A percentile compares a stretch with the other conserved stretches of the same genome.
These are phyloP conservation scores for Macaria liturata DNA, from an alignment of 2,888 invertebrate species.

Conservation along the genomic window DNA sequence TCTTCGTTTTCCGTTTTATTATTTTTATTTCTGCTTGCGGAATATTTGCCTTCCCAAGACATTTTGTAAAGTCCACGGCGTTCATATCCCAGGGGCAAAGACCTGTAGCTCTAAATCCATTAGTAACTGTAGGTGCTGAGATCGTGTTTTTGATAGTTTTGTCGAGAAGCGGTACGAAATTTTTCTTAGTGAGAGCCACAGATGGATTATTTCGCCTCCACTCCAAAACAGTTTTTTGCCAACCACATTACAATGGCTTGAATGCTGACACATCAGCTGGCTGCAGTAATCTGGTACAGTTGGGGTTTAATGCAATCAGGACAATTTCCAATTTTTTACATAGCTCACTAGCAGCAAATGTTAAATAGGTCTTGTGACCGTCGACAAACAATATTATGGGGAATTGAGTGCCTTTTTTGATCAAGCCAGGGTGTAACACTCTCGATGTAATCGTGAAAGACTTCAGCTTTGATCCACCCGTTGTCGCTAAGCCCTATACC, in stretches of 20 bases:
- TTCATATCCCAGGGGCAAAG: conserved; percentile 18
- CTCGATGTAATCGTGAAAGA: no score
- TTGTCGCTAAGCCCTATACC: no score
- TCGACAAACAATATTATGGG: no score
- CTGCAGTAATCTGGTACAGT: no score
- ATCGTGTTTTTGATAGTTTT: conserved; percentile 3
- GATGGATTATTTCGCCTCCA: no score
- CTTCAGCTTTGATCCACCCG: no score
- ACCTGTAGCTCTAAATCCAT: conserved; percentile 15
- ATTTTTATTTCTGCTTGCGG: neutral
- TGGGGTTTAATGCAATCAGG: conserved; percentile 3
- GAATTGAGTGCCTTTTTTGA: no score
- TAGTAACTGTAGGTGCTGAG: conserved; percentile 1
- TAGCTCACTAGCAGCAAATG: neutral
- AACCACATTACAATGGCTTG: no score
- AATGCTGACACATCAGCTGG: no score
- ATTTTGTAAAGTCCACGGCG: conserved; percentile 20
- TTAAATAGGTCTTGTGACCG: no score
- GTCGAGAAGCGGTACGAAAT: conserved; percentile 4
- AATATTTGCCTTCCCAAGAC: conserved; percentile 8
- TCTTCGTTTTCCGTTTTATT: conserved; percentile 2
- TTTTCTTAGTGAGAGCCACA: neutral
- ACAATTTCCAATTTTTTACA: neutral
- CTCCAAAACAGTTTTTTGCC: no score
- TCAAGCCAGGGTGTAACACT: no score